These are phyloP conservation scores for Myotis vivesi DNA, from an alignment of 2,797 vertebrate species.

Conservation along the genomic window DNA sequence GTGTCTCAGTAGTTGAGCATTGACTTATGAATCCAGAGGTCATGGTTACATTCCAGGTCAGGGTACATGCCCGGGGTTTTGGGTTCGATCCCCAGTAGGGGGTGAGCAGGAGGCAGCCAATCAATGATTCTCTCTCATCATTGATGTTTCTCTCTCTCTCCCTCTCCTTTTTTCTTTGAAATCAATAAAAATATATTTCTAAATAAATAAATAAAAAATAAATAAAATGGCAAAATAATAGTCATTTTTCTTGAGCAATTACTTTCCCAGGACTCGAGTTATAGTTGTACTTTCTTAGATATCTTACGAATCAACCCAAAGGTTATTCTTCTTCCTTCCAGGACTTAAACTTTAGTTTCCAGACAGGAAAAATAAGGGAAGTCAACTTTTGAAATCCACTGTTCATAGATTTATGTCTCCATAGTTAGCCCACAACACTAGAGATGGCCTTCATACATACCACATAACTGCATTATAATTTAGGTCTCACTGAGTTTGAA, in stretches of 20 bases:
- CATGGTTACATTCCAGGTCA: background rate
- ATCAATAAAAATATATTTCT: too few species aligned
- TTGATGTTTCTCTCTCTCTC: background rate
- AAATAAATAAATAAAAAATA: background rate
- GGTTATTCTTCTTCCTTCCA: background rate
- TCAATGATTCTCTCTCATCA: background rate
- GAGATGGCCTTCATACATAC: background rate
- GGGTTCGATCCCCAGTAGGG: too few species aligned
- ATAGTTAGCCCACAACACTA: background rate
- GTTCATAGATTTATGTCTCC: conserved; percentile 11
- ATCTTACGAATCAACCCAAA: conserved; percentile 9
- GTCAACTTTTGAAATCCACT: conserved; percentile 7
- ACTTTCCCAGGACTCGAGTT: background rate
- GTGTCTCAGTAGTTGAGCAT: background rate
- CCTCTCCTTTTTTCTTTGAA: background rate
- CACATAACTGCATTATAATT: background rate
- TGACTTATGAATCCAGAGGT: background rate
- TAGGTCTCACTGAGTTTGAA: conserved; percentile 11
- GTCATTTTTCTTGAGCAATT: background rate
- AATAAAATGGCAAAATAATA: background rate
- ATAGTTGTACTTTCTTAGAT: background rate
- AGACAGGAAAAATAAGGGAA: background rate
- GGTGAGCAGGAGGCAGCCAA: background rate
- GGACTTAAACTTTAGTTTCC: conserved; percentile 33
- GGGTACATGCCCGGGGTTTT: background rate